phyloP scores from a whole-genome alignment of 2,888 invertebrate genomes.

The Smittia aterrima region DNA sequence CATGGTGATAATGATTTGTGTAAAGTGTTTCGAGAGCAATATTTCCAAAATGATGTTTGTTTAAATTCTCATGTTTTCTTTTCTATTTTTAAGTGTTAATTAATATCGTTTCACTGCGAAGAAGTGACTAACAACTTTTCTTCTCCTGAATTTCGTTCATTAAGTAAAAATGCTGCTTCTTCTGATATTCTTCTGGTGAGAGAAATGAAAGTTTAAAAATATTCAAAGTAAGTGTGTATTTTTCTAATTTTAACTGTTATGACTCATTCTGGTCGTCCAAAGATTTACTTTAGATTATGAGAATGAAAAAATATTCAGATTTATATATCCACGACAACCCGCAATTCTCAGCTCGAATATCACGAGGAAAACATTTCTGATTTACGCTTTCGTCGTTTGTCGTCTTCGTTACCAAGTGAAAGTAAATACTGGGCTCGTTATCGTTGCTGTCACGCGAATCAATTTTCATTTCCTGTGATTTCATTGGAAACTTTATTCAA shows the following conservation, averaged over 20 bases:
- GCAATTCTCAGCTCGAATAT: neutral
- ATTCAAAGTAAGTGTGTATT: slow-evolving; percentile 13
- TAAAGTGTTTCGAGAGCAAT: slow-evolving; percentile 23
- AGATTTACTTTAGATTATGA: slow-evolving; percentile 24
- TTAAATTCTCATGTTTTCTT: slow-evolving; percentile 20
- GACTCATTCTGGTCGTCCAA: slow-evolving; percentile 18
- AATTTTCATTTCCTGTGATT: no score
- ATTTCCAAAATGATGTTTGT: slow-evolving; percentile 39
- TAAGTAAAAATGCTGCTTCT: neutral
- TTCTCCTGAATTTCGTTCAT: neutral
- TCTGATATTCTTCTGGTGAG: neutral
- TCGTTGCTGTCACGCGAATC: no score
- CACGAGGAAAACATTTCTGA: neutral
- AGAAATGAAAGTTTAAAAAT: slow-evolving; percentile 34
- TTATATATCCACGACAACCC: neutral
- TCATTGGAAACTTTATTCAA: no score
- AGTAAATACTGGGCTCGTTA: no score
- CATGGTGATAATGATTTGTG: slow-evolving; percentile 34
- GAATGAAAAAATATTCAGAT: neutral
- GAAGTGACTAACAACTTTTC: neutral
- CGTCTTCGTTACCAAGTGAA: no score
- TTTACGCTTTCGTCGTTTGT: neutral
- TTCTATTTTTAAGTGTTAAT: slow-evolving; percentile 40
- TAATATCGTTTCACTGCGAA: slow-evolving; percentile 31
- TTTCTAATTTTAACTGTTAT: slow-evolving; percentile 39